Evolutionary conservation across 2,888 invertebrate genomes (phyloP).

Genomic region (Drosophila anomelani): DNA sequence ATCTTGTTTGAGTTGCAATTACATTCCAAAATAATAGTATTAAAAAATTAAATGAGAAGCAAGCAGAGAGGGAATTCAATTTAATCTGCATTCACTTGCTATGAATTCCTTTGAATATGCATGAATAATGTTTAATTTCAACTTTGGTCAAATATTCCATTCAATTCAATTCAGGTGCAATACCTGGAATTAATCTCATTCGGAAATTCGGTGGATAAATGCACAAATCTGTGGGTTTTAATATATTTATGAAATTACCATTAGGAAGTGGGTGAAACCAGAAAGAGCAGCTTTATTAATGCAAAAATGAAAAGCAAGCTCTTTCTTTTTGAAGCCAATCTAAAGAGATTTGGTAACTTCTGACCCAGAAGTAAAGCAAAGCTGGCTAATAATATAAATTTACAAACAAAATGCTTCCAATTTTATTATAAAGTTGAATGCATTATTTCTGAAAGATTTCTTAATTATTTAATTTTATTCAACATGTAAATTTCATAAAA

Average conservation of each 20-base stretch:
- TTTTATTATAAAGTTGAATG: too few species aligned
- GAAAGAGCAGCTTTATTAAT: constrained; percentile 5
- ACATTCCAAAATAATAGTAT: not conserved
- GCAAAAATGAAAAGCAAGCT: not conserved
- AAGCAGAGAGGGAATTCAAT: not conserved
- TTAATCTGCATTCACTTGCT: not conserved
- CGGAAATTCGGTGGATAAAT: not conserved
- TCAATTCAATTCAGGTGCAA: not conserved
- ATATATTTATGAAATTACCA: constrained; percentile 19
- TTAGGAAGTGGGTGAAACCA: not conserved
- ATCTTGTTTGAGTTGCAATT: not conserved
- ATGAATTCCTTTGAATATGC: not conserved
- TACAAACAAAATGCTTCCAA: too few species aligned
- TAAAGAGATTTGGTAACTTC: not conserved
- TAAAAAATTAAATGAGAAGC: not conserved
- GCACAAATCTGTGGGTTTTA: not conserved
- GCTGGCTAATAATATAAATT: too few species aligned
- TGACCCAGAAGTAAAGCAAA: not conserved
- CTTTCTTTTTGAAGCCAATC: not conserved
- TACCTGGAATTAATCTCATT: not conserved
- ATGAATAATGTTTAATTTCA: not conserved
- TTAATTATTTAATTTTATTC: not conserved
- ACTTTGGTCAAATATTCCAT: not conserved
- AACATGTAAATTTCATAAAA: not conserved
- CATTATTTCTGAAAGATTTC: not conserved